phyloP scores from a whole-genome alignment of 1,140 invertebrate genomes.

The Drosophila murphyi region DNA sequence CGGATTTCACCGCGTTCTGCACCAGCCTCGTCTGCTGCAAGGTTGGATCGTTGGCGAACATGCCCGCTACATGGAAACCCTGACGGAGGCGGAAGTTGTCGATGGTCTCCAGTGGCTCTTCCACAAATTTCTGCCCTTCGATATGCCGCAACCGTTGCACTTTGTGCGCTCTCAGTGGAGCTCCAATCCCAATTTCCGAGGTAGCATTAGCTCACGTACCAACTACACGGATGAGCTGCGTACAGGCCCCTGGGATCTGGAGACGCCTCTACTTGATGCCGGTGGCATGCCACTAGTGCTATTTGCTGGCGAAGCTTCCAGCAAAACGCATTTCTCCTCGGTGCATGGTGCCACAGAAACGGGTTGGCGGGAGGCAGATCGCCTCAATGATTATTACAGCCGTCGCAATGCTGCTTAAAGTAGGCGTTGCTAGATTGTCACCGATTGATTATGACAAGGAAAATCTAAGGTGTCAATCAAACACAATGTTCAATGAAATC shows the following conservation, averaged over 20 bases:
- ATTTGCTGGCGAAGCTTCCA: slow-evolving; percentile 90
- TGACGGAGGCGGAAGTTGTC: slow-evolving; percentile 85
- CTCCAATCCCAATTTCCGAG: slow-evolving; percentile 88
- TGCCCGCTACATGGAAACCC: slow-evolving; percentile 86
- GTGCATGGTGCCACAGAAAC: slow-evolving; percentile 93
- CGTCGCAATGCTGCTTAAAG: slow-evolving; percentile 12
- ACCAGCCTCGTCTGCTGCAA: slow-evolving; percentile 88
- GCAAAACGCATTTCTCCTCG: slow-evolving; percentile 88
- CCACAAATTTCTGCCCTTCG: slow-evolving; percentile 78
- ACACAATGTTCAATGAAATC: not conserved
- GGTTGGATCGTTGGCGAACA: slow-evolving; percentile 87
- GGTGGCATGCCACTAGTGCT: slow-evolving; percentile 86
- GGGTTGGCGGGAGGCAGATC: slow-evolving; percentile 91
- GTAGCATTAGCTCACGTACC: slow-evolving; percentile 89
- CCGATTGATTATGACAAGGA: not conserved
- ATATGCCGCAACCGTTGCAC: slow-evolving; percentile 51
- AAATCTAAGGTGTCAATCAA: not conserved
- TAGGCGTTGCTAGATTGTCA: slow-evolving; percentile 4
- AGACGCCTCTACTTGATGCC: slow-evolving; percentile 85
- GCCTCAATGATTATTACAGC: slow-evolving; percentile 63
- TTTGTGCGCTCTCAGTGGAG: slow-evolving; percentile 87
- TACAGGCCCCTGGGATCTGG: slow-evolving; percentile 85
- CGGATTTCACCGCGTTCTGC: slow-evolving; percentile 87
- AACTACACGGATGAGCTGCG: slow-evolving; percentile 86
- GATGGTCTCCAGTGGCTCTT: slow-evolving; percentile 84